Conservation (phyloP, 2,113 vertebrate genomes). For the Upupa epops region DNA sequence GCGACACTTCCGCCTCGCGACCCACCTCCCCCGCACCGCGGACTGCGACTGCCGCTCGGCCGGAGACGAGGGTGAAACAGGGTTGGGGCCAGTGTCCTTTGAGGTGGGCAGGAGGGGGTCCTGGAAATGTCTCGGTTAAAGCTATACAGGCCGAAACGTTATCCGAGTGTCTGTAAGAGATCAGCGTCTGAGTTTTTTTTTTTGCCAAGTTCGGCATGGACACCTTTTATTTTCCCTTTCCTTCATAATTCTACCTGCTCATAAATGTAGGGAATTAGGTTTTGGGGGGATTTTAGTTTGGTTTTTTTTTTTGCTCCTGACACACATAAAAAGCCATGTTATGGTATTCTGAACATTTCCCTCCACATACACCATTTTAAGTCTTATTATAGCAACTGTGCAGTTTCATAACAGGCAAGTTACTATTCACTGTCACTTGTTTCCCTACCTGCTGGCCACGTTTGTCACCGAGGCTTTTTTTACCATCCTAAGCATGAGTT, state of each 20-base stretch:
- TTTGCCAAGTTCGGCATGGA: background rate
- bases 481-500: background rate
- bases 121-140: background rate
- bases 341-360: background rate
- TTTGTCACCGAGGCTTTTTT: background rate
- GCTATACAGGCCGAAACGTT: no score
- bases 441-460: background rate
- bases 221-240: no score
- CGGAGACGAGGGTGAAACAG: background rate
- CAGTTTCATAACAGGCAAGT: background rate
- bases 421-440: background rate
- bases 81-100: background rate
- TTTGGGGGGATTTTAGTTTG: no score
- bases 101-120: background rate
- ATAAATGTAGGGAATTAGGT: background rate
- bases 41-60: background rate
- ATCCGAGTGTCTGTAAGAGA: no score
- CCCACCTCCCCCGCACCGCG: background rate
- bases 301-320: background rate
- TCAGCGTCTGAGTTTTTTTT: no score
- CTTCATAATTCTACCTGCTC: background rate
- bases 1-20: background rate
- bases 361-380: background rate
- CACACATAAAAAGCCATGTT: background rate
- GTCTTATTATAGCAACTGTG: background rate